Evolutionary conservation across 2,888 invertebrate genomes (phyloP), one percentile per base, ranked within the genome.

Genomic region (Tenthredo notha): DNA sequence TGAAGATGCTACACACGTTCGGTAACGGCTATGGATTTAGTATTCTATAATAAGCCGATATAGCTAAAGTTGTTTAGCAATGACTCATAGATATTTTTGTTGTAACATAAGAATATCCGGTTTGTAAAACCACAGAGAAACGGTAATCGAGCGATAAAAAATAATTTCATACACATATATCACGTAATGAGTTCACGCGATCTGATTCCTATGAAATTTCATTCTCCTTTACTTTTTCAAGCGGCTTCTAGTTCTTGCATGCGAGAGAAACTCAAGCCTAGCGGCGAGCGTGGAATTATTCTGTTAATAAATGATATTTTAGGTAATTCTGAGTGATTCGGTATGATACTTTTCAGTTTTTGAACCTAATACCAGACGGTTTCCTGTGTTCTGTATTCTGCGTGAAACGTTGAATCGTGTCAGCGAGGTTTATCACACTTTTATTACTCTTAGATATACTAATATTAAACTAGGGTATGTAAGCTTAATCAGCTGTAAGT

Each of bases 61-160:
- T 61, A 61, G 25, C 25, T 25, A 1, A 25, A 61, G 25, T 12
- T 25, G 12, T 25, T 25, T 3, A 25, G 21, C 2, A 25, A 61
- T 61, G 61, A 61, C 25, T 25, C 61, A 61, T 61, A 12, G 61
- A 61, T 61, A 61, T 61, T 61, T 61, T 61, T 61, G 25, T 61
- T 25, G 61, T 25, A 37, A 37, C n/a, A 12, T 25, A 61, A 61
- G 25, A 61, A 25, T 25, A 25, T 61, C 12, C 25, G 25, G 54
- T 12, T 25, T 25, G 10, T 12, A 12, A 61, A 21, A 61, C 12
- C 21, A 25, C 1, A 25, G 21, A 61, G 25, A 61, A n/a, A 25
- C 21, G 10, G n/a, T 61, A n/a, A 25, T 25, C 21, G n/a, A 7
- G 25, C 25, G 25, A 0, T 61, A 10, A 61, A 25, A 7, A 25